A percentile compares a stretch with the other conserved stretches of the same genome.
Conservation (phyloP, 2,888 invertebrate genomes). For the Aplocera efformata region DNA sequence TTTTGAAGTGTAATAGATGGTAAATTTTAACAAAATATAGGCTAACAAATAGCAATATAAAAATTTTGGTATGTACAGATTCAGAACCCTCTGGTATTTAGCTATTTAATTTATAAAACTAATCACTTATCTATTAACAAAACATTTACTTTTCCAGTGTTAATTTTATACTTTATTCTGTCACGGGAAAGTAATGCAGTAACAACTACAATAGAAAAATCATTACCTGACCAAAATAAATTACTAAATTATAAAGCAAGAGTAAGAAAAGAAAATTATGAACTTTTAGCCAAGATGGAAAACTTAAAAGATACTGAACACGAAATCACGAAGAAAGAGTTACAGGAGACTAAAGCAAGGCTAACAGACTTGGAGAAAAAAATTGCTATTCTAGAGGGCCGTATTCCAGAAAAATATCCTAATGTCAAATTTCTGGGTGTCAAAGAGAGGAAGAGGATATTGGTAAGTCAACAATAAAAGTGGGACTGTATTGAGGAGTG, state of each 20-base stretch:
- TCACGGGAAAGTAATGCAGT: conserved; percentile 18
- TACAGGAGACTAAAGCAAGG: conserved; percentile 82
- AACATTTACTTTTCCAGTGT: conserved; percentile 45
- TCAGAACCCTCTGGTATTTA: too few relatives aligned
- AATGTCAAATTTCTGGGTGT: conserved; percentile 95
- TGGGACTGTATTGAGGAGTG: too few relatives aligned
- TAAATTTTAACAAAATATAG: too few relatives aligned
- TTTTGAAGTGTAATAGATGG: too few relatives aligned
- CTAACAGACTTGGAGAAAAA: conserved; percentile 86
- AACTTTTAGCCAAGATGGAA: conserved; percentile 36
- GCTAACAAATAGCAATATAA: too few relatives aligned
- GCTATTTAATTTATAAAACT: too few relatives aligned
- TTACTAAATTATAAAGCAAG: conserved; percentile 48
- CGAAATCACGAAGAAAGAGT: conserved; percentile 63
- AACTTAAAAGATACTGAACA: conserved; percentile 37
- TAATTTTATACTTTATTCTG: conserved; percentile 57
- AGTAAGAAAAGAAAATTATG: conserved; percentile 43
- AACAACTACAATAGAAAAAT: conserved; percentile 42
- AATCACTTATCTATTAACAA: too few relatives aligned
- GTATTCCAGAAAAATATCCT: conserved; percentile 91
- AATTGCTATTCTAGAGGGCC: conserved; percentile 84
- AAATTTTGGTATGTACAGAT: too few relatives aligned
- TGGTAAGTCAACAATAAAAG: conserved; percentile 78
- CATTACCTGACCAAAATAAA: conserved; percentile 42
- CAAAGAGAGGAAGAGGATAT: conserved; percentile 93